phyloP scores from a whole-genome alignment of 2,888 invertebrate genomes.

The Heliconius aoede region DNA sequence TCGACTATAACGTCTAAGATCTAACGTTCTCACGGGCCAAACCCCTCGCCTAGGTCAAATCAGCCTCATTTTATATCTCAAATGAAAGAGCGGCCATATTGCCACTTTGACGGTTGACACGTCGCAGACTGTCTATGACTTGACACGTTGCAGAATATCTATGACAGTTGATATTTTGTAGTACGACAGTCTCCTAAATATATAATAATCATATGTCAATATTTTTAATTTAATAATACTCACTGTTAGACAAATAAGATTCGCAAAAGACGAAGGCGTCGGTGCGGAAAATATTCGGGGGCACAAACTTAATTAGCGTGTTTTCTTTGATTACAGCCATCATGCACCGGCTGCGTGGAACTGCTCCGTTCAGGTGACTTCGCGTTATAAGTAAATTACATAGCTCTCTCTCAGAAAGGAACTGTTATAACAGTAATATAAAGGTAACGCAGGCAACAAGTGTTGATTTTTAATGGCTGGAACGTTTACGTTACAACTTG shows the following conservation, averaged over 20 bases:
- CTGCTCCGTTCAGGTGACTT: slow-evolving; percentile 72
- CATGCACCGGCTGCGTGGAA: slow-evolving; percentile 77
- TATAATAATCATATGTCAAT: too few relatives aligned
- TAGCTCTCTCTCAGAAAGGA: slow-evolving; percentile 66
- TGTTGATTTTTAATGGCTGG: slow-evolving; percentile 21
- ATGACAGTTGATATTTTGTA: too few relatives aligned
- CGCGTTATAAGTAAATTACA: slow-evolving; percentile 71
- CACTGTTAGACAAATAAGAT: slow-evolving; percentile 23
- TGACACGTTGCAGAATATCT: too few relatives aligned
- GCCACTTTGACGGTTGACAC: too few relatives aligned
- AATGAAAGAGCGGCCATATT: too few relatives aligned
- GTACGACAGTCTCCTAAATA: too few relatives aligned
- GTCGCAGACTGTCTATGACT: too few relatives aligned
- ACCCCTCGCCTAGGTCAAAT: too few relatives aligned
- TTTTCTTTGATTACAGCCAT: slow-evolving; percentile 83
- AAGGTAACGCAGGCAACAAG: slow-evolving; percentile 43
- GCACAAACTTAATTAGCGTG: slow-evolving; percentile 79
- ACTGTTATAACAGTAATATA: slow-evolving; percentile 59
- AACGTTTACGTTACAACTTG: neutral
- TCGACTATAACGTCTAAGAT: too few relatives aligned
- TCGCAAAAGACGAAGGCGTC: slow-evolving; percentile 30
- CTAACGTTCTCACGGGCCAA: too few relatives aligned
- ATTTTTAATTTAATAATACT: slow-evolving; percentile 10
- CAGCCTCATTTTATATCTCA: too few relatives aligned
- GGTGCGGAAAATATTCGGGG: slow-evolving; percentile 48